Base-by-base conservation (phyloP, 2,797 vertebrate species). In the Gobio occitaniae region DNA sequence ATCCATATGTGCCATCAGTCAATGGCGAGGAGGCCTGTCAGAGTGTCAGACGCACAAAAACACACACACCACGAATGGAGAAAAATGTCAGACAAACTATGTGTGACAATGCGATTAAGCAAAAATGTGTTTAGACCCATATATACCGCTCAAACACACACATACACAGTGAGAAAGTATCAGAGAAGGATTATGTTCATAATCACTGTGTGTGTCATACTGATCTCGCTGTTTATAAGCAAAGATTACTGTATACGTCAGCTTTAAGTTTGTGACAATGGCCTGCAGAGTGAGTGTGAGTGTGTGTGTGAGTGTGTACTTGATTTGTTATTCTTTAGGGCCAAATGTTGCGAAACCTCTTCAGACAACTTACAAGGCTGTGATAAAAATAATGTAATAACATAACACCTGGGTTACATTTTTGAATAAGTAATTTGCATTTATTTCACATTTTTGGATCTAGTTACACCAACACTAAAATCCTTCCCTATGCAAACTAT, bases 1-100 rank as follows among this genome's bases (percentile, higher is more conserved):
- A 95, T 94, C 93, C 94, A 92, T 93, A 91, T 89, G 88, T 90
- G 91, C 92, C 91, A 91, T 93, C 93, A 94, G 84, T 94, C 93
- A 93, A 85, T 84, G 84, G 83, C 90, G 92, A 94, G 93, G 92
- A 90, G 89, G 90, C 89, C 90, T 92, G 75, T 65, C 47, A 78
- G 59, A 72, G 56, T 95, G 94, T 95, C 94, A 94, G 90, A 90
- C 2, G 85, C 88, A 85, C 85, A 91, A 91, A 90, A 91, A 90
- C 84, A 52, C 87, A 88, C 86, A 87, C 88, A 88, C 69, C 16
- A 54, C 56, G 12, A 48, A 82, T 13, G 32, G n/a, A 59, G 78
- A 56, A n/a, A 44, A 75, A 80, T 71, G 50, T 47, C 48, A 85
- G 21, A 68, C 70, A 25, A 75, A 63, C 77, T 72, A 25, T 16